Base-by-base conservation (phyloP, 2,888 invertebrate genomes). In the Frankliniella intonsa region DNA sequence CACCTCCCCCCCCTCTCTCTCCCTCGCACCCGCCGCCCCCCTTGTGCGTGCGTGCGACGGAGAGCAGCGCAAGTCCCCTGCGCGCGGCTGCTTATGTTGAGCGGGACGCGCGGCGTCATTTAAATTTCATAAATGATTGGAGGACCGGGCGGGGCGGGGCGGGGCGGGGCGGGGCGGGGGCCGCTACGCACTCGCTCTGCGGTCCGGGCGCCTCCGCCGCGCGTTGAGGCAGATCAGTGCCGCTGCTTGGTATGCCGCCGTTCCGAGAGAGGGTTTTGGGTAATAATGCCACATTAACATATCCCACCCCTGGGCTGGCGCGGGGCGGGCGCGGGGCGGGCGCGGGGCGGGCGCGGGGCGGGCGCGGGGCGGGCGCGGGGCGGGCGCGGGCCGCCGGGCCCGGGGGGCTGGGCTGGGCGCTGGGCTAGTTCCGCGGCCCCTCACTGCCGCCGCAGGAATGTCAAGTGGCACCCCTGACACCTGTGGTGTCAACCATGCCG, bases 321-420 rank as follows among this genome's bases (percentile, higher is more conserved):
- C 87, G 88, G 87, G 86, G 86, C 84, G 85, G 85, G 38, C 86
- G 86, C 86, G 82, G 80, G 82, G 81, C 50, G 83, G 83, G 83
- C 88, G n/a, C 88, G 88, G 88, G 14, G 51, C 51, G 81, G 83
- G n/a, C 84, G 84, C 51, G 83, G 82, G 82, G 51, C 51, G 10
- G 51, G 51, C 51, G n/a, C 14, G 51, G 51, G 14, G 51, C 51
- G 84, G 50, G 79, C 82, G n/a, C 82, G 82, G 83, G 82, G 55
- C 81, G n/a, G 83, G 82, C 83, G 83, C 82, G 83, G 83, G 79
- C 83, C 82, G 82, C 81, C 81, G 82, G 82, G 83, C 84, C 84
- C 83, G 83, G 84, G 81, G 84, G 83, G 81, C 38, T 38, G 83
- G 55, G 76, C 65, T 81, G 69, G 82, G 84, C 83, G 82, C 80